Evolutionary conservation across 1,140 invertebrate genomes (phyloP), one percentile per base, ranked within the genome.

Genomic region (Scaptomyza montana): DNA sequence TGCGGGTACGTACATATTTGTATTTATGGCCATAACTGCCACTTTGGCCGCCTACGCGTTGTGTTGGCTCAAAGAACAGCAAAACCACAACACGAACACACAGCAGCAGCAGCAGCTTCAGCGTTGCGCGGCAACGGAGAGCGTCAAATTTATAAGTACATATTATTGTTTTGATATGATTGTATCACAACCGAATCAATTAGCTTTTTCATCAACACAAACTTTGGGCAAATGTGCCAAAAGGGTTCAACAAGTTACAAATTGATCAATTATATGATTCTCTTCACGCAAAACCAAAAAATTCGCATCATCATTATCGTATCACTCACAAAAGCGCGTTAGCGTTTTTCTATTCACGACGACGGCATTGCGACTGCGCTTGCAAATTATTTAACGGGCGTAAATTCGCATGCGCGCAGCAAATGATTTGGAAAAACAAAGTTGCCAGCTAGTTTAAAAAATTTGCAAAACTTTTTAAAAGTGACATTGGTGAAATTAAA

Each of bases 1-100:
- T 73, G 72, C 62, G 65, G 64, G 54, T 82, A 79, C 82, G 78
- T 79, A 87, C 79, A 82, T 87, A 87, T 89, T 87, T 82, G 82
- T 82, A 79, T 87, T 82, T 87, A 87, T 87, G 84, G 84, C 84
- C 84, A 87, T 89, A 87, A 87, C 84, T 81, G 82, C 82, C 82
- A 87, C 82, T 82, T 89, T 79, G 60, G 62, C 61, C 82, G 72
- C 82, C 82, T 74, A 87, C 82, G 80, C 78, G 64, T 49, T 64
- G 16, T 54, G 43, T 51, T 47, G 61, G 68, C 62, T 65, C 28
- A 67, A 71, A 71, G 62, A 71, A 74, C 57, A 68, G 39, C 57
- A 64, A 39, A 67, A 41, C 49, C 62, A 63, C 77, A 67, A 36
- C 60, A 62, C 63, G 54, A 65, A 21, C 41, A 67, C 53, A 33